A percentile compares a stretch with the other conserved stretches of the same genome.
phyloP scores from a whole-genome alignment of 2,888 invertebrate species.

The Kryphioiulus occultus region DNA sequence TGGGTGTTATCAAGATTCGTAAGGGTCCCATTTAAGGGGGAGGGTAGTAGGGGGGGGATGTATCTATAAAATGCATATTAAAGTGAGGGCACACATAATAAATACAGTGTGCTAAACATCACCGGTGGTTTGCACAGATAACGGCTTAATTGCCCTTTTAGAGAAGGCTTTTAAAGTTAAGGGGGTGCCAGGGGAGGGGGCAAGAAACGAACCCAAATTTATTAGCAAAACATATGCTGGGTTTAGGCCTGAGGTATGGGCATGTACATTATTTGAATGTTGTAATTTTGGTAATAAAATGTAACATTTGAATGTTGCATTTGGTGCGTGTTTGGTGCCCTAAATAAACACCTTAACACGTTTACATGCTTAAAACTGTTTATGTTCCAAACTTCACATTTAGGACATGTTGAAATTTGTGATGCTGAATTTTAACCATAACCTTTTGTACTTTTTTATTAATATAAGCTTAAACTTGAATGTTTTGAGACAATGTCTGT shows the following conservation, averaged over 20 bases:
- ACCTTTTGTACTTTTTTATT: no score
- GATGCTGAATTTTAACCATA: no score
- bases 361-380: no score
- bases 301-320: no score
- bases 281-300: no score
- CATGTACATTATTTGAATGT: no score
- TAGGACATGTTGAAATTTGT: no score
- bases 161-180: not conserved
- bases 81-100: not conserved
- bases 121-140: not conserved
- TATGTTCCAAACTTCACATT: no score
- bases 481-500: no score
- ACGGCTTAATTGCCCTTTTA: slow-evolving; percentile 36
- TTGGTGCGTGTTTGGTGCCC: no score
- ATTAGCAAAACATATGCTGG: not conserved
- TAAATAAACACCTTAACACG: no score
- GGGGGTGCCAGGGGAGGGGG: not conserved
- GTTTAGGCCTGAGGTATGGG: not conserved
- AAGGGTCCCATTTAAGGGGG: not conserved
- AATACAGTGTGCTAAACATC: slow-evolving; percentile 16
- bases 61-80: slow-evolving; percentile 38
- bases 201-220: not conserved
- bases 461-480: no score
- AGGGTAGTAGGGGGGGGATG: not conserved
- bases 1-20: not conserved